phyloP scores from a whole-genome alignment of 2,797 vertebrate species.

The Acropternis orthonyx region DNA sequence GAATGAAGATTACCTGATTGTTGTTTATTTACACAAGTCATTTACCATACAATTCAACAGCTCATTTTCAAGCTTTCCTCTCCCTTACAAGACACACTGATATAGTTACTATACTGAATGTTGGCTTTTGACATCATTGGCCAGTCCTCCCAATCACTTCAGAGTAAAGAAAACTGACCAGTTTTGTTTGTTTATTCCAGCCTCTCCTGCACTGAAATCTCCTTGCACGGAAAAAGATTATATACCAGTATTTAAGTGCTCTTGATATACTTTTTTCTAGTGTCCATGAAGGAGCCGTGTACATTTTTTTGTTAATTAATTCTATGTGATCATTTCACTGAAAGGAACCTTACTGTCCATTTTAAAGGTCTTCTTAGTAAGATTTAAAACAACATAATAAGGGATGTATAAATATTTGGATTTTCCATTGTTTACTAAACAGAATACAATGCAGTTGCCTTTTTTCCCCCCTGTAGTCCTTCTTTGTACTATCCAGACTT shows the following conservation, averaged over 20 bases:
- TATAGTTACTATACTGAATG: neutral
- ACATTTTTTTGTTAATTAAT: neutral
- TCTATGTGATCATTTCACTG: neutral
- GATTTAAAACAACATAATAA: neutral
- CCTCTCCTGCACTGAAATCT: neutral
- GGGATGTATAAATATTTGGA: constrained; percentile 7
- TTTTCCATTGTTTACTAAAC: neutral
- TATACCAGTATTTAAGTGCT: neutral
- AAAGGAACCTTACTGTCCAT: neutral
- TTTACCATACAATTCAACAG: neutral
- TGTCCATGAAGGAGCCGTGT: neutral
- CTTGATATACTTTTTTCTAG: neutral
- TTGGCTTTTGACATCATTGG: neutral
- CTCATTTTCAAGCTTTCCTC: neutral
- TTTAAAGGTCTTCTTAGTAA: neutral
- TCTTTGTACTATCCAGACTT: neutral
- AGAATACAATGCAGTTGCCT: neutral
- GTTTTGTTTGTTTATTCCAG: neutral
- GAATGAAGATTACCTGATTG: neutral
- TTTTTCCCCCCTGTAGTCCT: neutral
- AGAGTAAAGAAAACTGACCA: neutral
- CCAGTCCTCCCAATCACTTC: neutral
- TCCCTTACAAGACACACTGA: neutral
- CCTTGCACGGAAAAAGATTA: neutral
- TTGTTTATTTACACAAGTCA: neutral